Evolutionary conservation across 2,888 invertebrate genomes (phyloP), one percentile per base, ranked within the genome.

Genomic region (Mylabris sibirica): DNA sequence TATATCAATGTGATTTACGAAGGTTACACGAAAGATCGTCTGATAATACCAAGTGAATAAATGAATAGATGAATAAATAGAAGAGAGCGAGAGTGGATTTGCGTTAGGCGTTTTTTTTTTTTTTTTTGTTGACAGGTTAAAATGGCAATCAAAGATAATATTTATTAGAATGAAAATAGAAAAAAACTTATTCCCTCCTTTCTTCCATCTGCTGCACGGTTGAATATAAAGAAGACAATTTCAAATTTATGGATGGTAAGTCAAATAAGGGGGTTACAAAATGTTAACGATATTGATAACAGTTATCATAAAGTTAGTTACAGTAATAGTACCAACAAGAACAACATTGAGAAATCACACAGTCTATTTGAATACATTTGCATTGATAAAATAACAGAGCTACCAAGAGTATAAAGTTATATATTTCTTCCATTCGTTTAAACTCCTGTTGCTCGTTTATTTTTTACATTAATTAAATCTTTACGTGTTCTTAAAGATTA

Each of bases 1-100:
- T n/a, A 44, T 44, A 17, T 44, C 44, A 44, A 44, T n/a, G 17
- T 44, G 44, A 44, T 44, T 44, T 44, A 44, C n/a, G 17, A 35
- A 11, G 12, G 35, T 12, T 35, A 11, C 11, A 35, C 14, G n/a
- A 35, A 9, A 11, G 1, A 4, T 44, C 44, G n/a, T 44, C n/a
- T 8, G 44, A 44, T 44, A 44, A 44, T 11, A 44, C 3, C 17
- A n/a, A 17, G 17, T 0, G 5, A 44, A 44, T 14, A 41, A 12
- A 41, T 14, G 41, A 41, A 41, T n/a, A 14, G 41, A 14, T n/a
- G 14, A 41, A 41, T 41, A 14, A 41, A 41, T 38, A 14, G 38
- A 38, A 14, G 14, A 5, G 9, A 14, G 12, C 9, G 4, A 14
- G 8, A 14, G 38, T 38, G n/a, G n/a, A n/a, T n/a, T n/a, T n/a